phyloP scores from a whole-genome alignment of 2,797 vertebrate genomes.

The Micrastur ruficollis region DNA sequence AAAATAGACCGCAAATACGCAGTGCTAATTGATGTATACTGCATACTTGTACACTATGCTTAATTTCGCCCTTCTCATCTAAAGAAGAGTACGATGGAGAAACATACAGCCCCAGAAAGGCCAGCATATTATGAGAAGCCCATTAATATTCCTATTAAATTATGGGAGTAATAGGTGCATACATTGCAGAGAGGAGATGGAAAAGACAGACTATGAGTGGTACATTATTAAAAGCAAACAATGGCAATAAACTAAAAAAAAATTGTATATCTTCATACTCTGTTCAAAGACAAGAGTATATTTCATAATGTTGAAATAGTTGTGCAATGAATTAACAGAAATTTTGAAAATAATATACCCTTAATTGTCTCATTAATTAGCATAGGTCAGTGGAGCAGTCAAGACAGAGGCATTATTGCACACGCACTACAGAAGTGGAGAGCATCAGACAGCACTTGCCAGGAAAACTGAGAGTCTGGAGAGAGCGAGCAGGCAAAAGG shows the following conservation, averaged over 20 bases:
- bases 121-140: neutral
- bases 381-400: neutral
- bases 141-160: neutral
- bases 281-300: neutral
- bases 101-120: neutral
- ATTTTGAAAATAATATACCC: neutral
- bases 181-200: neutral
- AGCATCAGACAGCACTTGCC: neutral
- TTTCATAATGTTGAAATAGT: neutral
- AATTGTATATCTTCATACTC: neutral
- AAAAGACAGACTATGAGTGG: neutral
- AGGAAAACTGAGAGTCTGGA: neutral
- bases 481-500: neutral
- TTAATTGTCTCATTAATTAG: neutral
- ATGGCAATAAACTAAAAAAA: neutral
- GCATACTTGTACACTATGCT: neutral
- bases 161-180: neutral
- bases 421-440: neutral
- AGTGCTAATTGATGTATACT: neutral
- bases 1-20: neutral
- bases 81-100: neutral
- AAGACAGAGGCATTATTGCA: rapidly evolving
- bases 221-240: neutral
- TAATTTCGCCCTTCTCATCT: neutral
- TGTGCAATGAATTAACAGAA: neutral